These are phyloP conservation scores for Thinocorus orbignyianus DNA, from an alignment of 2,113 vertebrate species.

Conservation along the genomic window DNA sequence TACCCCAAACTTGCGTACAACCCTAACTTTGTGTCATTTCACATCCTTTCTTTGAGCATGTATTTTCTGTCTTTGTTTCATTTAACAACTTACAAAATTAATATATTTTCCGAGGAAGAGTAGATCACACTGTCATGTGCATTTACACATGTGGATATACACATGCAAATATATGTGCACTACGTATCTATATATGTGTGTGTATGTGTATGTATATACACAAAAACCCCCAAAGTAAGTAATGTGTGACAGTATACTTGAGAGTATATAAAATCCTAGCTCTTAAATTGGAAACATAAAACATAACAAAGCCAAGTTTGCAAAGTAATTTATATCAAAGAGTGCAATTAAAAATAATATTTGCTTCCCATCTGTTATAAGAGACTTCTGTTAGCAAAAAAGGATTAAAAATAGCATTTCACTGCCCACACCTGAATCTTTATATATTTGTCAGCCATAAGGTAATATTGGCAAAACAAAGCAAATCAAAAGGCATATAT, in stretches of 20 bases:
- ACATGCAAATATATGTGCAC: background rate
- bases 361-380: background rate
- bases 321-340: background rate
- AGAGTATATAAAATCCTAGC: background rate
- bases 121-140: background rate
- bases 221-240: background rate
- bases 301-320: background rate
- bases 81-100: background rate
- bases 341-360: background rate
- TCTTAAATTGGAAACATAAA: background rate
- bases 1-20: background rate
- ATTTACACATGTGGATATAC: background rate
- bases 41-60: background rate
- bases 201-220: fast-evolving
- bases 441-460: background rate
- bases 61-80: background rate
- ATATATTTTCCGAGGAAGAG: background rate
- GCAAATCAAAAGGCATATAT: background rate
- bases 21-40: background rate
- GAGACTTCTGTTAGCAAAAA: background rate
- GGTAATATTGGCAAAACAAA: background rate
- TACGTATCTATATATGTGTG: background rate
- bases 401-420: background rate
- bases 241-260: background rate
- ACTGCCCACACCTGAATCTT: background rate